These are phyloP conservation scores for Caenorhabditis plicata DNA, from an alignment of 2,888 invertebrate genomes.

Conservation along the genomic window DNA sequence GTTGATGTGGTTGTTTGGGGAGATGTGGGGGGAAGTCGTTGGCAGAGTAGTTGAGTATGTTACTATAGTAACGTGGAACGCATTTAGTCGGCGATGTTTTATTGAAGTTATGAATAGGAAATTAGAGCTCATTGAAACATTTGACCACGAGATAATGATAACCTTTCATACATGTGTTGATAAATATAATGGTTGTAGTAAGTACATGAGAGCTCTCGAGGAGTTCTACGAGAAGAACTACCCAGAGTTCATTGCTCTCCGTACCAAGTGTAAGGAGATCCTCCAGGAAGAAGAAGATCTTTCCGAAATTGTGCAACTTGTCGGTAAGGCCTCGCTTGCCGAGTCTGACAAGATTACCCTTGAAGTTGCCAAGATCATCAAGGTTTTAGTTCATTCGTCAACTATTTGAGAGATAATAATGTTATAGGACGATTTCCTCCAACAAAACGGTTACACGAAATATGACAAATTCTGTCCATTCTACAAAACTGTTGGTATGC, in stretches of 20 bases:
- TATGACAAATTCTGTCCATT: constrained; percentile 89
- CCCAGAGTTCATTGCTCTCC: constrained; percentile 90
- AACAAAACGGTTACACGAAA: constrained; percentile 85
- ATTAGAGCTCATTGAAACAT: background rate
- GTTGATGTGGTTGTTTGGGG: too few relatives aligned
- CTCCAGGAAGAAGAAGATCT: constrained; percentile 91
- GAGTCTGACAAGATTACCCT: constrained; percentile 99
- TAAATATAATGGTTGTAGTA: too few relatives aligned
- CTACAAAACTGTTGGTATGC: constrained; percentile 99
- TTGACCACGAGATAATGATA: background rate
- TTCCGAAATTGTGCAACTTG: constrained; percentile 98
- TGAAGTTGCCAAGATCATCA: constrained; percentile 83
- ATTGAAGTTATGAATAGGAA: background rate
- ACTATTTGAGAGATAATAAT: background rate
- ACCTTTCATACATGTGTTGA: too few relatives aligned
- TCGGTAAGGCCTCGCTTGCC: constrained; percentile 86
- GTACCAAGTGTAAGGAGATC: constrained; percentile 90
- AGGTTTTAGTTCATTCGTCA: constrained; percentile 11
- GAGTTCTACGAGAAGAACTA: constrained; percentile 99
- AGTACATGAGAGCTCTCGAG: constrained; percentile 96
- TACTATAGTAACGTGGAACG: too few relatives aligned
- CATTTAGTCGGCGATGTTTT: background rate
- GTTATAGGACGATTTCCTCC: constrained; percentile 86
- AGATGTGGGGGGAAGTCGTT: background rate
- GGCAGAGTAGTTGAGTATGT: background rate